Conservation (phyloP, 1,140 invertebrate species). For the Chelonus insularis region DNA sequence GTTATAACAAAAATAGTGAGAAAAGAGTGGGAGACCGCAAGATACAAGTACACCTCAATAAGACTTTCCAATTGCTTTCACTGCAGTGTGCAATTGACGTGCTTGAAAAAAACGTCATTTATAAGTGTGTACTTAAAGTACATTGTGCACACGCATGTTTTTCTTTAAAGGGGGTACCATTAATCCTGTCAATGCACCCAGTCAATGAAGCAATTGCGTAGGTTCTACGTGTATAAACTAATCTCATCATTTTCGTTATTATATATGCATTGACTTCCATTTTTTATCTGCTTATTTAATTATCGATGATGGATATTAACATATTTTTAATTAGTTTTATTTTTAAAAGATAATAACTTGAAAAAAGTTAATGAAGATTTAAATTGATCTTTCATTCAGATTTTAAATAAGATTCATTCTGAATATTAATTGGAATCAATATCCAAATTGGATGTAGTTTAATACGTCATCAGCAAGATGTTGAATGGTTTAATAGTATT, state of each 20-base stretch:
- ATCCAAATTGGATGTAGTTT: no score
- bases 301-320: no score
- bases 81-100: constrained; percentile 11
- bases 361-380: no score
- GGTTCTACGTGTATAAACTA: constrained; percentile 51
- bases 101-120: background rate
- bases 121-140: constrained; percentile 1
- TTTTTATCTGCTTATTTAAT: no score
- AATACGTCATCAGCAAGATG: no score
- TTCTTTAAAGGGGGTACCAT: constrained; percentile 49
- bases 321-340: no score
- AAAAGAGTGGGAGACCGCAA: constrained; percentile 11
- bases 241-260: constrained; percentile 18
- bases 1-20: background rate
- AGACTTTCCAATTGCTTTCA: constrained; percentile 21
- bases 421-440: no score
- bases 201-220: constrained; percentile 58
- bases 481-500: no score
- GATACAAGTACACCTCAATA: constrained; percentile 9
- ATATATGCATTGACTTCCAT: no score
- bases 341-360: no score
- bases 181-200: constrained; percentile 45
- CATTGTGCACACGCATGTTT: constrained; percentile 14
- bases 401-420: no score
- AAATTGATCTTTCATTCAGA: no score